Evolutionary conservation across 2,888 invertebrate genomes (phyloP).

Genomic region (Rapana venosa): DNA sequence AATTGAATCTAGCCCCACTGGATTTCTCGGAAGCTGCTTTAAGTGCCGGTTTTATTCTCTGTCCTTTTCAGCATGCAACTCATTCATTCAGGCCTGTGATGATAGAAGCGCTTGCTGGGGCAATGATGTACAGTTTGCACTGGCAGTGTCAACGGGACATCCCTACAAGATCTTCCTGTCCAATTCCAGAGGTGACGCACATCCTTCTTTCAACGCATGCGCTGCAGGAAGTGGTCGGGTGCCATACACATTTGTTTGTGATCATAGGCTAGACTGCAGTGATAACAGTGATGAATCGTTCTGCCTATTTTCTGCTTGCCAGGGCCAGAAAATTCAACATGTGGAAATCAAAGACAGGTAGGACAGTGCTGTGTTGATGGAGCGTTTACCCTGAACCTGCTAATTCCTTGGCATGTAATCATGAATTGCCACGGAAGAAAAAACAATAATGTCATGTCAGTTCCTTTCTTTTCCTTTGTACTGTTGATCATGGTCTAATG

Average conservation of each 20-base stretch:
- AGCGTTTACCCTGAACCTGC: too few species aligned
- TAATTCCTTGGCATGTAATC: too few species aligned
- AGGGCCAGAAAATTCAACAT: background rate
- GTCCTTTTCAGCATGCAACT: background rate
- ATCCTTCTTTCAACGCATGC: background rate
- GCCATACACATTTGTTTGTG: constrained; percentile 14
- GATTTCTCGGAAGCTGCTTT: background rate
- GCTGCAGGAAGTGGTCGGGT: background rate
- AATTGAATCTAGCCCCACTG: background rate
- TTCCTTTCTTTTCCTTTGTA: too few species aligned
- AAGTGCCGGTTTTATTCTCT: background rate
- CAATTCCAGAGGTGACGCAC: background rate
- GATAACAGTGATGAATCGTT: constrained; percentile 14
- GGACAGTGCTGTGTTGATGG: background rate
- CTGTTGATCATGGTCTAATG: too few species aligned
- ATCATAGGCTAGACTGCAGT: background rate
- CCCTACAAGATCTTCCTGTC: background rate
- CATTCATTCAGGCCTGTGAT: background rate
- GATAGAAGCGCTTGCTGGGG: background rate
- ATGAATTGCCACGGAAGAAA: too few species aligned
- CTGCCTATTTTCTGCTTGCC: background rate
- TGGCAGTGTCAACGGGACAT: background rate
- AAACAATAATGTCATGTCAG: too few species aligned
- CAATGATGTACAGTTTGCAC: background rate
- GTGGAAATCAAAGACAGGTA: background rate